Percentiles rank a stretch among this genome's conserved stretches.
These are phyloP conservation scores for Psophia crepitans DNA, from an alignment of 2,113 vertebrate genomes.

Conservation along the genomic window DNA sequence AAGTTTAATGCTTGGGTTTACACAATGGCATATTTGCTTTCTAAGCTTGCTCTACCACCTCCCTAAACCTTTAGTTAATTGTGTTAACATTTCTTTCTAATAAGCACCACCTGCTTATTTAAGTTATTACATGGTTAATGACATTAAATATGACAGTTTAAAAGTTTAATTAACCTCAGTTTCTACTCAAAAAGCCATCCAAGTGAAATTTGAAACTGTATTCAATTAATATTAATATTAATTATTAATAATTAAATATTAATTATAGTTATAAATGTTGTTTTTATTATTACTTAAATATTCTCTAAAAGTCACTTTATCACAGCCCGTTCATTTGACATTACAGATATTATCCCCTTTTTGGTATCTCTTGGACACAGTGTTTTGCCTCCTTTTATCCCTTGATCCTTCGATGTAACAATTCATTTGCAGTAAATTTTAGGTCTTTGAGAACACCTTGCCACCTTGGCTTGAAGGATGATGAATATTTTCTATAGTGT, in stretches of 20 bases:
- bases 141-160: neutral
- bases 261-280: too few species aligned
- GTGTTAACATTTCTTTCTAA: neutral
- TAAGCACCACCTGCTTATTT: neutral
- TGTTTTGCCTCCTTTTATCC: neutral
- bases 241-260: too few species aligned
- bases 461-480: neutral
- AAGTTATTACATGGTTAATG: neutral
- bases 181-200: neutral
- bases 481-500: neutral
- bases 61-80: neutral
- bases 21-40: neutral
- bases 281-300: neutral
- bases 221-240: too few species aligned
- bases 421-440: neutral
- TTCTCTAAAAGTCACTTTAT: neutral
- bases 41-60: neutral
- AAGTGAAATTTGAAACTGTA: neutral
- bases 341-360: neutral
- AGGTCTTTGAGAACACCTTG: neutral
- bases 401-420: neutral
- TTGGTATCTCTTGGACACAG: neutral
- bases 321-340: neutral
- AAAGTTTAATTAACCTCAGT: neutral
- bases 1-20: neutral